These are phyloP conservation scores for Chrysolina oricalcia DNA, from an alignment of 2,888 invertebrate species.

Conservation along the genomic window DNA sequence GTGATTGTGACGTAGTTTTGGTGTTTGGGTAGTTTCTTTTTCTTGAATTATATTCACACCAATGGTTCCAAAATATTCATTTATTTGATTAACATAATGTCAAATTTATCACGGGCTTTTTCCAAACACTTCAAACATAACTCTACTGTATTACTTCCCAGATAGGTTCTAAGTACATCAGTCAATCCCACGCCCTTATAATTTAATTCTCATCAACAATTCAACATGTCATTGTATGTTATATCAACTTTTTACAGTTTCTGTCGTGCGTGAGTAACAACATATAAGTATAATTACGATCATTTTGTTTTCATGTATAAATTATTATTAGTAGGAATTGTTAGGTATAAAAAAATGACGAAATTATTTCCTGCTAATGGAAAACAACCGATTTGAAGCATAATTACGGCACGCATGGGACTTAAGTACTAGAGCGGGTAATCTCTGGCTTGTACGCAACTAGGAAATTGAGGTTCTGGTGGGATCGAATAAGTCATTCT, in stretches of 20 bases:
- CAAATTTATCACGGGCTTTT: not conserved
- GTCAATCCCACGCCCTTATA: conserved; percentile 9
- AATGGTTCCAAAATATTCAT: too few relatives aligned
- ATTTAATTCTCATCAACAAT: conserved; percentile 15
- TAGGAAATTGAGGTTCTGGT: too few relatives aligned
- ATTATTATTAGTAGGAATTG: conserved; percentile 2
- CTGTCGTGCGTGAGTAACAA: conserved; percentile 9
- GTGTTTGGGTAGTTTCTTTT: too few relatives aligned
- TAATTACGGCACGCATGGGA: not conserved
- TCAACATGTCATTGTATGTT: not conserved
- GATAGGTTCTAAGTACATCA: not conserved
- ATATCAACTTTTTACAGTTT: conserved; percentile 6
- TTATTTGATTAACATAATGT: not conserved
- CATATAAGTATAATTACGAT: not conserved
- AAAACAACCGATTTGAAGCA: not conserved
- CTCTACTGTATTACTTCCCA: not conserved
- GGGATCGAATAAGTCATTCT: too few relatives aligned
- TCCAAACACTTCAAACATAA: not conserved
- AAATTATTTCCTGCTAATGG: not conserved
- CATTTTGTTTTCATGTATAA: not conserved
- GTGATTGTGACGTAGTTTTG: too few relatives aligned
- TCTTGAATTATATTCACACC: too few relatives aligned
- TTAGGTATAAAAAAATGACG: conserved; percentile 10
- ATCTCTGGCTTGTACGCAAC: too few relatives aligned
- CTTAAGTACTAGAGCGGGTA: too few relatives aligned